Base-by-base conservation (phyloP, 2,113 vertebrate species). In the Dolichotis patagonum region DNA sequence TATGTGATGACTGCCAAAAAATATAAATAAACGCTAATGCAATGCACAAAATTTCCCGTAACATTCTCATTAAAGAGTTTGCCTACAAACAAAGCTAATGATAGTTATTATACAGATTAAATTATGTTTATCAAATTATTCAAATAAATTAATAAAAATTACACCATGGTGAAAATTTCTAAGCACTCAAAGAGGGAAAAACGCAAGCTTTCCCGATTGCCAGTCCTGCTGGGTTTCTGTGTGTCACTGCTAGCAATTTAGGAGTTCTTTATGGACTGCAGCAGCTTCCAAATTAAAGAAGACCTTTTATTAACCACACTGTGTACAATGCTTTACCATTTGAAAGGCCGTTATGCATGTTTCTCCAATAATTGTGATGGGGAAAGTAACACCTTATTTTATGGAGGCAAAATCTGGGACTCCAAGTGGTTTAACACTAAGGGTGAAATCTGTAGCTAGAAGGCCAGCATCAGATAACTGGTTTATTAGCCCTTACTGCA, bases 61-160 rank as follows among this genome's bases (percentile, higher is more conserved):
- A 84, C 93, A 69, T 95, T 94, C 96, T 95, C 95, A 93, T 97
- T 86, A 94, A 92, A 90, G 28, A 85, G 89, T 97, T 97, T 96
- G 90, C 63, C 80, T 84, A 81, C 80, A 95, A 96, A 97, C 83
- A 97, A 94, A 97, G 92, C 77, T 96, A 95, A 97, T 96, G 92
- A 90, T n/a, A 91, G 75, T 94, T 94, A 96, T 96, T 97, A 92
- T 83, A 88, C 92, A 96, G 63, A 97, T 95, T 92, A 82, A 96
- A 96, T 98, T 90, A 84, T 91, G 90, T 97, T 96, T 90, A 92
- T 96, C 71, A 90, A 92, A 95, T 97, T 94, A 95, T 93, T 96
- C 87, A 96, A 97, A 94, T 96, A 97, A 91, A 94, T 97, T 96
- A 96, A 94, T 97, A 98, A 96, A 97, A 97, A 95, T 96, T 95